A percentile compares a stretch with the other conserved stretches of the same genome.
These are phyloP conservation scores for Drosophila santomea DNA, from an alignment of 1,140 invertebrate genomes.

Conservation along the genomic window DNA sequence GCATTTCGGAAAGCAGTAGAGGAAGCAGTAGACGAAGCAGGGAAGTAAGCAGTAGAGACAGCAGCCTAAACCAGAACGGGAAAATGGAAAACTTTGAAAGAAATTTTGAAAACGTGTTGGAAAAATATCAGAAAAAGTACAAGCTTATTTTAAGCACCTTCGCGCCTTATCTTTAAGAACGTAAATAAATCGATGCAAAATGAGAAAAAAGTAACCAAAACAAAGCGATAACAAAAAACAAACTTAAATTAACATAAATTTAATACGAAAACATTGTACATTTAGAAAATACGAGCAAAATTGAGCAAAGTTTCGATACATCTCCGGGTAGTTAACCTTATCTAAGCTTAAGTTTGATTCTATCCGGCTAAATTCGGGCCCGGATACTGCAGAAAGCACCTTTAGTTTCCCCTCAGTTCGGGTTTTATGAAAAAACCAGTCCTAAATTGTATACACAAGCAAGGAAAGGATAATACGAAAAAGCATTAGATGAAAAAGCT, in stretches of 20 bases:
- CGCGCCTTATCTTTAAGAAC: slow-evolving; percentile 89
- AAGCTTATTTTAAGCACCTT: slow-evolving; percentile 90
- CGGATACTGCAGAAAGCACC: slow-evolving; percentile 47
- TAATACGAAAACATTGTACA: slow-evolving; percentile 60
- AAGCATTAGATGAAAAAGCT: slow-evolving; percentile 27
- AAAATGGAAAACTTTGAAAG: slow-evolving; percentile 64
- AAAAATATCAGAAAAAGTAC: slow-evolving; percentile 89
- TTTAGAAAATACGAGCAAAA: slow-evolving; percentile 55
- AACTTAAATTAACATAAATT: slow-evolving; percentile 79
- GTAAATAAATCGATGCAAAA: slow-evolving; percentile 82
- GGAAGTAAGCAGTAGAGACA: slow-evolving; percentile 28
- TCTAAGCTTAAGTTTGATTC: slow-evolving; percentile 49
- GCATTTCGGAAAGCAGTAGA: slow-evolving; percentile 18
- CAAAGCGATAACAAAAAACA: slow-evolving; percentile 71
- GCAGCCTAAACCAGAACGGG: slow-evolving; percentile 33
- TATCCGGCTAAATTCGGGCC: slow-evolving; percentile 42
- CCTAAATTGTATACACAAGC: slow-evolving; percentile 86
- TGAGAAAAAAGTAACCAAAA: slow-evolving; percentile 74
- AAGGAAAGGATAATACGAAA: slow-evolving; percentile 1
- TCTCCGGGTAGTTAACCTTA: slow-evolving; percentile 68
- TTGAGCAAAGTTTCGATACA: slow-evolving; percentile 70
- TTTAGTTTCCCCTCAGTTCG: slow-evolving; percentile 84
- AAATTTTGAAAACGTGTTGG: slow-evolving; percentile 82
- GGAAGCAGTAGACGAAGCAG: slow-evolving; percentile 19
- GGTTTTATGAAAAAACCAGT: slow-evolving; percentile 88